Conservation (phyloP, 2,797 vertebrate species). For the Salarias fasciatus region DNA sequence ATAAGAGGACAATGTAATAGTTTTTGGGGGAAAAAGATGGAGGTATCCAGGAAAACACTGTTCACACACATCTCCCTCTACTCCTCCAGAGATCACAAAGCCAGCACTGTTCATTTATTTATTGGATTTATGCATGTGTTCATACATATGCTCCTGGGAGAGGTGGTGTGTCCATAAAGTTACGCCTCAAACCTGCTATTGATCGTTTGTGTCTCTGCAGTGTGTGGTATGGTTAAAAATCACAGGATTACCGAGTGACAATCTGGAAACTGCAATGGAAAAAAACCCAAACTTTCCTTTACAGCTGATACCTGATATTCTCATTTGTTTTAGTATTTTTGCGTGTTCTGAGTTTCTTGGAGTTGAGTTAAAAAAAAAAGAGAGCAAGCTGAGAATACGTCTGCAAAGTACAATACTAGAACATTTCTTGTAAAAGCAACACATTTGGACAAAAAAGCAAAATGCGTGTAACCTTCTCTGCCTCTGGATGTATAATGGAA, state of each 20-base stretch:
- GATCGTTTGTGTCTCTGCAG: slow-evolving; percentile 8
- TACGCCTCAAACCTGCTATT: slow-evolving; percentile 8
- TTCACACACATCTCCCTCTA: slow-evolving; percentile 11
- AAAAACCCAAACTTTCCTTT: slow-evolving; percentile 2
- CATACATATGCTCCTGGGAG: slow-evolving; percentile 45
- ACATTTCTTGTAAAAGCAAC: slow-evolving; percentile 14
- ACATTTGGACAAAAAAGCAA: neutral
- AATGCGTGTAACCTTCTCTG: neutral
- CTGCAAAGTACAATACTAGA: neutral
- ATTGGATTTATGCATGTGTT: slow-evolving; percentile 52
- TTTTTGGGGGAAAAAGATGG: slow-evolving; percentile 21
- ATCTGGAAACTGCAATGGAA: slow-evolving; percentile 8
- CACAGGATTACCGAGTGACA: neutral
- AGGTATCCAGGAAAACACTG: slow-evolving; percentile 5
- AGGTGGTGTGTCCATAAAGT: slow-evolving; percentile 21
- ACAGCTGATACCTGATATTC: slow-evolving; percentile 11
- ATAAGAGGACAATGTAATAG: slow-evolving; percentile 11
- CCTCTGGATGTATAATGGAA: slow-evolving; percentile 2
- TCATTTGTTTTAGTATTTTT: slow-evolving; percentile 16
- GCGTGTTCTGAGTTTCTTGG: slow-evolving; percentile 12
- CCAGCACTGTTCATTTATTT: slow-evolving; percentile 39
- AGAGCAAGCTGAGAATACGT: neutral
- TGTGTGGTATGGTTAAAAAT: slow-evolving; percentile 11
- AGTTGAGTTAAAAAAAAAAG: slow-evolving; percentile 26
- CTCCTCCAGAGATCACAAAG: slow-evolving; percentile 47